Conservation (phyloP, 1,140 invertebrate genomes). For the Charaxes varanes region DNA sequence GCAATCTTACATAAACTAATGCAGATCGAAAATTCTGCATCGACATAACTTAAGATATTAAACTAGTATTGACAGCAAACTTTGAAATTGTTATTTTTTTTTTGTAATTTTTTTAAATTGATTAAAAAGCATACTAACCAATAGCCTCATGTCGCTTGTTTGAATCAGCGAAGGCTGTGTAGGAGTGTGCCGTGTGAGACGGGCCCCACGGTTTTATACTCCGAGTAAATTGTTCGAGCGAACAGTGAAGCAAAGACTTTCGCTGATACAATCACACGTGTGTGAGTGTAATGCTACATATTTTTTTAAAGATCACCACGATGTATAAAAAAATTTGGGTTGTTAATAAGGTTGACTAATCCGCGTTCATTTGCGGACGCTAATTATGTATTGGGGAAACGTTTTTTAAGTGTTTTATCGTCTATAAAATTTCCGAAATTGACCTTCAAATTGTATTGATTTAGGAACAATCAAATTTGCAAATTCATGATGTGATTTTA, state of each 20-base stretch:
- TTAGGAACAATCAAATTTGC: no score
- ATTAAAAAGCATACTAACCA: constrained; percentile 52
- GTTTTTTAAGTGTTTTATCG: no score
- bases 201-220: constrained; percentile 53
- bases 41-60: constrained; percentile 3
- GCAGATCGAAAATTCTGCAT: no score
- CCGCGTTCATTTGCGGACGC: neutral
- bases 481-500: no score
- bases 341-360: constrained; percentile 13
- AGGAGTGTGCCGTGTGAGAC: constrained; percentile 47
- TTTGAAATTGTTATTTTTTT: constrained; percentile 6
- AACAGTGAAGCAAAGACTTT: constrained; percentile 63
- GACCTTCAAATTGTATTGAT: neutral
- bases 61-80: neutral
- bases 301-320: constrained; percentile 26
- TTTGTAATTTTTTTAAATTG: constrained; percentile 14
- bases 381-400: constrained; percentile 1
- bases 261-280: constrained; percentile 42
- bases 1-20: no score
- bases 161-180: constrained; percentile 58
- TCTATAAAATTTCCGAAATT: neutral
- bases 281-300: constrained; percentile 43
- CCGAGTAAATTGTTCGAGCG: constrained; percentile 48
- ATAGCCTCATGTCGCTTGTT: constrained; percentile 65
- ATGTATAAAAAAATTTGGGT: constrained; percentile 11